Base-by-base conservation (phyloP, 2,113 vertebrate genomes). In the Pedionomus torquatus region DNA sequence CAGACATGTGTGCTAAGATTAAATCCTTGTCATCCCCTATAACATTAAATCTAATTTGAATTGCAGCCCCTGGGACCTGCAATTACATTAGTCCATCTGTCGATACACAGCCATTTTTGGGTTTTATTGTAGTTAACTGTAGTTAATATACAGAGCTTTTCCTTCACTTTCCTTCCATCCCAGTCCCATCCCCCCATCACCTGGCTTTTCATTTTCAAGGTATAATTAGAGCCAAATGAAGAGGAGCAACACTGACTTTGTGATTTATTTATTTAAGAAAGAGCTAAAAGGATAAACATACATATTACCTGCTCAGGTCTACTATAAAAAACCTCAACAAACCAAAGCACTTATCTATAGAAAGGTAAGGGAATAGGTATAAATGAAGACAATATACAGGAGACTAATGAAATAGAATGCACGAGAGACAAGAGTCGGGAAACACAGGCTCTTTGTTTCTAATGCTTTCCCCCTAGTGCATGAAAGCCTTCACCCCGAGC, bases 21-120 rank as follows among this genome's bases (percentile, higher is more conserved):
- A 94, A 89, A 95, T 96, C 89, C 89, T 84, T 96, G 95, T 94
- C 94, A 96, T 87, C 24, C 8, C 2, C 70, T 82, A 43, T 82
- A 76, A 96, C 3, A 57, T 57, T 94, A 82, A 94, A 85, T 76
- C 89, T 93, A 84, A 85, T 89, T 71, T 96, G 89, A 96, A 94
- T 37, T 79, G 55, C 57, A 76, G 35, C 95, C 84, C 94, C 49
- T 91, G 95, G 87, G 95, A 89, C 74, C 44, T 65, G 48, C 52
- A 91, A 64, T 89, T 94, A 20, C 37, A 23, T 87, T 85, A 87
- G 81, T 79, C 93, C 95, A 94, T 96, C 91, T 97, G 95, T 96
- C 89, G 87, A 84, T 94, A 82, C 71, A 84, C 52, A 84, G 33
- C 26, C 72, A 81, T 76, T 94, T 83, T 81, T 60, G 48, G n/a